A percentile compares a stretch with the other conserved stretches of the same genome.
phyloP scores from a whole-genome alignment of 2,797 vertebrate genomes.

The Danio choprae region DNA sequence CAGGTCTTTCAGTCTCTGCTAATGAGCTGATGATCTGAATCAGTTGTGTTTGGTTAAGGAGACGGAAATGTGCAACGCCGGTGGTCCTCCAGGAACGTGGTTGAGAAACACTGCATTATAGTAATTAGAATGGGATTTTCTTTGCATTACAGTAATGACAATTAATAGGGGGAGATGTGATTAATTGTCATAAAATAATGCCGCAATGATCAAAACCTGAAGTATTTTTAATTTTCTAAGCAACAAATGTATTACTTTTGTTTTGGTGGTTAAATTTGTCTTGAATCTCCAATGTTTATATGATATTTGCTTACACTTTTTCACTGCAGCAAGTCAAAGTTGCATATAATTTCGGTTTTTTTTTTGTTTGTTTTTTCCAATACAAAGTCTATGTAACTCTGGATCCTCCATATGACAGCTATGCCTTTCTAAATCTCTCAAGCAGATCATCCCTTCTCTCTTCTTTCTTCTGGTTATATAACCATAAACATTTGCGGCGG shows the following conservation, averaged over 20 bases:
- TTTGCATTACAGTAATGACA: constrained; percentile 2
- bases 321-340: neutral
- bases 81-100: too few relatives aligned
- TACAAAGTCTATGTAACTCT: constrained; percentile 12
- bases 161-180: neutral
- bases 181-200: neutral
- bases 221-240: neutral
- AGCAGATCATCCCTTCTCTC: constrained; percentile 36
- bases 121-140: neutral
- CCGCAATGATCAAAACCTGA: neutral
- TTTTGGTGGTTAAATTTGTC: neutral
- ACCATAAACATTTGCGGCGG: constrained; percentile 40
- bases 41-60: too few relatives aligned
- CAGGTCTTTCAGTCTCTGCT: too few relatives aligned
- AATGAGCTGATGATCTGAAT: too few relatives aligned
- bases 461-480: constrained; percentile 45
- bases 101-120: too few relatives aligned
- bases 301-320: neutral
- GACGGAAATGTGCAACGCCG: too few relatives aligned
- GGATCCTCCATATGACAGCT: neutral
- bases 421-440: constrained; percentile 40
- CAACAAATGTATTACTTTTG: neutral
- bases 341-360: neutral
- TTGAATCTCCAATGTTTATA: neutral
- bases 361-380: constrained; percentile 18